phyloP scores from a whole-genome alignment of 1,140 invertebrate species.

The Macrocentrus cingulum region DNA sequence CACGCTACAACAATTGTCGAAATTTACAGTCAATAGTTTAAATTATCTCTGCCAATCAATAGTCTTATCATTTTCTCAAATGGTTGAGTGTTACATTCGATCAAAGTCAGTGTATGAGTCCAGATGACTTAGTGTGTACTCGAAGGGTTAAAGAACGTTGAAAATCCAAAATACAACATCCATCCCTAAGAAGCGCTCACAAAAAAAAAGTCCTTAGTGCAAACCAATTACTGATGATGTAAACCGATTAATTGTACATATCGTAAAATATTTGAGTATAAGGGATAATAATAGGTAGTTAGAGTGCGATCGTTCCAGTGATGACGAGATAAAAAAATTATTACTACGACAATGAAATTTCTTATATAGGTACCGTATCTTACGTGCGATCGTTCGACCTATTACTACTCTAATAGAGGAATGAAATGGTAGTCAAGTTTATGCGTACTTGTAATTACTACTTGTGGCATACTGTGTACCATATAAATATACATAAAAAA shows the following conservation, averaged over 20 bases:
- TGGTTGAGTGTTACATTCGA: no score
- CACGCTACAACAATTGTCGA: no score
- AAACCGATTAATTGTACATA: neutral
- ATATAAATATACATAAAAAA: conserved; percentile 26
- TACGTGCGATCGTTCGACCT: neutral
- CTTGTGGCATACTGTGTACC: conserved; percentile 20
- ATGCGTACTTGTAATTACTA: conserved; percentile 5
- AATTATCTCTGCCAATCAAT: no score
- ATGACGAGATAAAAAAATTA: neutral
- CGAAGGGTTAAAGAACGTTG: no score
- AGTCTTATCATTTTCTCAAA: no score
- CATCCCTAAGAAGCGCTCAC: no score
- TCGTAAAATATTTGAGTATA: conserved; percentile 9
- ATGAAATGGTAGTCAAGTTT: conserved; percentile 3
- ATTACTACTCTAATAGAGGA: neutral
- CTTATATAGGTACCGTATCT: neutral
- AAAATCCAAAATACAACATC: no score
- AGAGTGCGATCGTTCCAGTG: neutral
- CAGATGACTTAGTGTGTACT: no score
- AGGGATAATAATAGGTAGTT: neutral
- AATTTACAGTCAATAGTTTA: no score
- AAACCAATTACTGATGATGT: conserved; percentile 6
- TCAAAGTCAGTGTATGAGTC: no score
- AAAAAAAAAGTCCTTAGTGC: conserved; percentile 6
- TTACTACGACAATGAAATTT: no score